Conservation (phyloP, 2,888 invertebrate genomes). For the Rhodophaea formosa region DNA sequence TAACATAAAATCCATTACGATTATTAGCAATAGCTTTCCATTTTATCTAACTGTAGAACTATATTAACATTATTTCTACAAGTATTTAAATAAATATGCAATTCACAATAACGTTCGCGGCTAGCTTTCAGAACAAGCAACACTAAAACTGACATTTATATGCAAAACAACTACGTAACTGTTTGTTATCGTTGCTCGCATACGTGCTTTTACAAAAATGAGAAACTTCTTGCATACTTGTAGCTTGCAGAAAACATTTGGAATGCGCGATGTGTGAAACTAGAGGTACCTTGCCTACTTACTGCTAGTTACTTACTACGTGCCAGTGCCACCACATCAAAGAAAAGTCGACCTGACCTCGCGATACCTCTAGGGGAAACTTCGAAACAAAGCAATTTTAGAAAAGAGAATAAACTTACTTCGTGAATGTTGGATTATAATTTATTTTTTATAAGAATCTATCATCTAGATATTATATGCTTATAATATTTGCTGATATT, state of each 20-base stretch:
- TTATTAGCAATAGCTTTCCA: too few species aligned
- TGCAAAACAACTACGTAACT: neutral
- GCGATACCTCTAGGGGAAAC: neutral
- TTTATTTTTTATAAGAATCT: too few species aligned
- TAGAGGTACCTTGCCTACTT: neutral
- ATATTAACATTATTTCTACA: too few species aligned
- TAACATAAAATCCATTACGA: too few species aligned
- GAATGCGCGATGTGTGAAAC: neutral
- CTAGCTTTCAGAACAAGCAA: too few species aligned
- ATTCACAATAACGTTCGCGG: too few species aligned
- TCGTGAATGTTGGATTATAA: too few species aligned
- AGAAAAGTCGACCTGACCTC: neutral
- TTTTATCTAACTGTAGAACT: too few species aligned
- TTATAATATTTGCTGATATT: too few species aligned
- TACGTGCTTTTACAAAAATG: slow-evolving; percentile 6
- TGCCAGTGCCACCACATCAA: neutral
- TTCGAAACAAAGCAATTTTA: neutral
- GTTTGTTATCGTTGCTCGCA: neutral
- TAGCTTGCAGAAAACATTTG: neutral
- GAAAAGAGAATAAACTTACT: too few species aligned
- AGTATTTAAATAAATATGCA: too few species aligned
- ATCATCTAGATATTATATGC: too few species aligned
- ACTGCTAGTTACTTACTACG: neutral
- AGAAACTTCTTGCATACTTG: neutral
- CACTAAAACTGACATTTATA: neutral